phyloP scores from a whole-genome alignment of 2,797 vertebrate species.

The Telmatherina bonti region DNA sequence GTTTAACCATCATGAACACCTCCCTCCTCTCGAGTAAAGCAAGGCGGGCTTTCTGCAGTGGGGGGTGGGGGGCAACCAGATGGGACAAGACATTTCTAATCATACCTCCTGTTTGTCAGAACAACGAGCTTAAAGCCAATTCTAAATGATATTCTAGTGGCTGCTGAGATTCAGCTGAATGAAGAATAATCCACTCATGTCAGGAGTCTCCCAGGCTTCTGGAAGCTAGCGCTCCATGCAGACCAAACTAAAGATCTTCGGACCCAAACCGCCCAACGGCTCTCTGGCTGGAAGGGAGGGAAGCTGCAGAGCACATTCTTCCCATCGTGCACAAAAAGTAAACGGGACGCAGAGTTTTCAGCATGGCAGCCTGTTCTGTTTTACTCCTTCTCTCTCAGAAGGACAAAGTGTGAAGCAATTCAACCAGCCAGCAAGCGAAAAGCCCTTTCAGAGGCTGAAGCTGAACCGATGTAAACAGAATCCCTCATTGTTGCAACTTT shows the following conservation, averaged over 20 bases:
- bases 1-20: slow-evolving; percentile 1
- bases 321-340: neutral
- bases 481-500: slow-evolving; percentile 46
- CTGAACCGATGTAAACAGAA: too few relatives aligned
- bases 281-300: neutral
- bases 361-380: too few relatives aligned
- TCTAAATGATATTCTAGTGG: slow-evolving; percentile 56
- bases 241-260: too few relatives aligned
- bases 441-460: too few relatives aligned
- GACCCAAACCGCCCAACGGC: too few relatives aligned
- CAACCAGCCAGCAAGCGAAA: slow-evolving; percentile 39
- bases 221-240: slow-evolving; percentile 35
- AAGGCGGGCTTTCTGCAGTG: too few relatives aligned
- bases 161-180: slow-evolving; percentile 43
- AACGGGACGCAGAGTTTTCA: too few relatives aligned
- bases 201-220: slow-evolving; percentile 20
- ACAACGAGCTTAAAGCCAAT: slow-evolving; percentile 51
- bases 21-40: too few relatives aligned
- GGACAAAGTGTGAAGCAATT: slow-evolving; percentile 24
- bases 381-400: neutral
- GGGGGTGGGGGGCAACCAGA: slow-evolving; percentile 8
- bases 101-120: slow-evolving; percentile 34
- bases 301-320: too few relatives aligned
- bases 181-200: slow-evolving; percentile 59
- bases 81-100: neutral